These are phyloP conservation scores for Cynodonichthys magdalenae DNA, from an alignment of 2,797 vertebrate genomes.

Conservation along the genomic window DNA sequence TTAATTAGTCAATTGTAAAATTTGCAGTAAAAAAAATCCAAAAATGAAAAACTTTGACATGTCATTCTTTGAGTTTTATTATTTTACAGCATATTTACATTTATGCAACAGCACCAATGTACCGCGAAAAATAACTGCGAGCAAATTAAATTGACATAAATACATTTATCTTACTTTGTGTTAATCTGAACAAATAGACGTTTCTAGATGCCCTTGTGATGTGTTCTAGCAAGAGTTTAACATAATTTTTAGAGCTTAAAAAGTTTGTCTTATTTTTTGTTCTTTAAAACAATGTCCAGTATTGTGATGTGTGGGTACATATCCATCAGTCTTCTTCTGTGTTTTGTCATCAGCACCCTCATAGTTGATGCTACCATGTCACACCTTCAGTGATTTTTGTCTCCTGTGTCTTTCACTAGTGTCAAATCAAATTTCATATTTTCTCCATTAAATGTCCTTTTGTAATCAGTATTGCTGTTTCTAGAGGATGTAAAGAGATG, in stretches of 20 bases:
- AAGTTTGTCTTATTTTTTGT: conserved; percentile 24
- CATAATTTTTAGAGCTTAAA: conserved; percentile 38
- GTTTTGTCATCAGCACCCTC: conserved; percentile 65
- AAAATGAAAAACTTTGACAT: no score
- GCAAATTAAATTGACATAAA: conserved; percentile 26
- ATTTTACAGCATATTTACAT: neutral
- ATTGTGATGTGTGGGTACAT: conserved; percentile 55
- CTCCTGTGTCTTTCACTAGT: conserved; percentile 65
- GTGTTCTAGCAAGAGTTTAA: conserved; percentile 44
- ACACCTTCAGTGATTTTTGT: conserved; percentile 63
- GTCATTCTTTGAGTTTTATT: neutral
- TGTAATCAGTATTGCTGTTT: conserved; percentile 41
- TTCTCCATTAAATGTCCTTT: conserved; percentile 68
- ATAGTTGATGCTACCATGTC: conserved; percentile 50
- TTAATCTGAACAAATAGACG: conserved; percentile 1
- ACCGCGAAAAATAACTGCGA: no score
- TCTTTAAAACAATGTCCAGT: conserved; percentile 37
- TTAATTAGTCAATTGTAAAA: neutral
- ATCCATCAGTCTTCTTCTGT: conserved; percentile 63
- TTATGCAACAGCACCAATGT: neutral
- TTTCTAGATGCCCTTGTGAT: conserved; percentile 39
- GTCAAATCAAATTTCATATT: conserved; percentile 51
- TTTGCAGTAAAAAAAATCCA: no score
- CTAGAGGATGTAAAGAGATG: conserved; percentile 59
- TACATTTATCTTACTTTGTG: conserved; percentile 19